These are phyloP conservation scores for Beaufortia kweichowensis DNA, from an alignment of 2,113 vertebrate genomes.

Conservation along the genomic window DNA sequence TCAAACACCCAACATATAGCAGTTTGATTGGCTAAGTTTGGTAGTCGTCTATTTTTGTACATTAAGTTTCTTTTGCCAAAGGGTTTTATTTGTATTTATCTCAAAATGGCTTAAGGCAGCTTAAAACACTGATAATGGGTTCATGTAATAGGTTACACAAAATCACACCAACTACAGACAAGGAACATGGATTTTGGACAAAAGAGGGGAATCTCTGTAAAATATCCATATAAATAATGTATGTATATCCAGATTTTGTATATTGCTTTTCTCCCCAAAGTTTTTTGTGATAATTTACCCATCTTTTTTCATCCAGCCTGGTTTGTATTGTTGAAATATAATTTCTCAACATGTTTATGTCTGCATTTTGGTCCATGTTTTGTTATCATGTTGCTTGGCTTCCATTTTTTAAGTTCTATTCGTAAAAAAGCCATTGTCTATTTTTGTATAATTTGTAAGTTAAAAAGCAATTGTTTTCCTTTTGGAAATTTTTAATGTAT, in stretches of 20 bases:
- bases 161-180: conserved; percentile 78
- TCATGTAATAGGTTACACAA: conserved; percentile 74
- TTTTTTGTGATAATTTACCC: conserved; percentile 58
- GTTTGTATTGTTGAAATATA: conserved; percentile 73
- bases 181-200: conserved; percentile 56
- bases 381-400: conserved; percentile 81
- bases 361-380: conserved; percentile 45
- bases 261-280: conserved; percentile 80
- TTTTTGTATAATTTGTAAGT: conserved; percentile 93
- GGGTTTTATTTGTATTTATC: conserved; percentile 80
- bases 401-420: conserved; percentile 75
- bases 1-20: conserved; percentile 72
- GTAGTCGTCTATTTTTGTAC: conserved; percentile 79
- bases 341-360: conserved; percentile 67
- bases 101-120: conserved; percentile 81
- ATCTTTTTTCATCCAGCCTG: conserved; percentile 75
- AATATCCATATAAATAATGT: conserved; percentile 89
- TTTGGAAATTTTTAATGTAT: conserved; percentile 75
- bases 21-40: conserved; percentile 63
- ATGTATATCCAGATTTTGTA: conserved; percentile 92
- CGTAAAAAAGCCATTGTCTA: conserved; percentile 86
- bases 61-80: conserved; percentile 82
- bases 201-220: conserved; percentile 80
- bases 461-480: conserved; percentile 71
- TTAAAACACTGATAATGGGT: conserved; percentile 77